Evolutionary conservation across 2,888 invertebrate genomes (phyloP).

Genomic region (Lamproptera curius): DNA sequence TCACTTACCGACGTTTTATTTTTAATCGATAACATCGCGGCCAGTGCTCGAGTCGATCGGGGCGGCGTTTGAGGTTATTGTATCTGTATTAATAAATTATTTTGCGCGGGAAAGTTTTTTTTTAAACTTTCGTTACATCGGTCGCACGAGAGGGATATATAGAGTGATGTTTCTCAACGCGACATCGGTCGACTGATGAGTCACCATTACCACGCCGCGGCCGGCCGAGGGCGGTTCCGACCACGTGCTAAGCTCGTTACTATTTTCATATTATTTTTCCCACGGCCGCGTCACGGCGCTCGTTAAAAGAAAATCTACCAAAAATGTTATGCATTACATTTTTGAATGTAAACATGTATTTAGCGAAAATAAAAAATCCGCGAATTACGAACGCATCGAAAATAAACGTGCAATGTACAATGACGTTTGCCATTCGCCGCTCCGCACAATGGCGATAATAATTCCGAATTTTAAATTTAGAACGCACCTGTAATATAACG

Average conservation of each 20-base stretch:
- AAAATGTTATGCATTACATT: not conserved
- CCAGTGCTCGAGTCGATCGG: not conserved
- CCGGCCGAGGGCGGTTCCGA: slow-evolving; percentile 6
- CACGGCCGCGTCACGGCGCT: not conserved
- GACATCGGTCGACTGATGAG: slow-evolving; percentile 14
- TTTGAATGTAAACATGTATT: not conserved
- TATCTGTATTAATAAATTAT: no score
- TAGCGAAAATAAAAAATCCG: no score
- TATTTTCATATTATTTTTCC: slow-evolving; percentile 15
- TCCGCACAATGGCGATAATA: slow-evolving; percentile 8
- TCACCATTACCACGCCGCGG: slow-evolving; percentile 10
- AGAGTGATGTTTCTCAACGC: slow-evolving; percentile 9
- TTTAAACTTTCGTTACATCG: no score
- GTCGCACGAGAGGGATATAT: no score
- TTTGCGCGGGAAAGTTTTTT: no score
- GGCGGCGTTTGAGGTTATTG: slow-evolving; percentile 3
- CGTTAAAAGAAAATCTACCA: no score
- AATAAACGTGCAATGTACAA: slow-evolving; percentile 1
- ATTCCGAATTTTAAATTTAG: slow-evolving; percentile 16
- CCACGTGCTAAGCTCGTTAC: slow-evolving; percentile 17
- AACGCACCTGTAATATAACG: slow-evolving; percentile 20
- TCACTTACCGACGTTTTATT: slow-evolving; percentile 7
- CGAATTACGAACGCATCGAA: no score
- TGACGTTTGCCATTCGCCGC: not conserved
- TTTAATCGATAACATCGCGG: slow-evolving; percentile 3